Conservation (phyloP, 2,113 vertebrate species). For the Pelobates fuscus region DNA sequence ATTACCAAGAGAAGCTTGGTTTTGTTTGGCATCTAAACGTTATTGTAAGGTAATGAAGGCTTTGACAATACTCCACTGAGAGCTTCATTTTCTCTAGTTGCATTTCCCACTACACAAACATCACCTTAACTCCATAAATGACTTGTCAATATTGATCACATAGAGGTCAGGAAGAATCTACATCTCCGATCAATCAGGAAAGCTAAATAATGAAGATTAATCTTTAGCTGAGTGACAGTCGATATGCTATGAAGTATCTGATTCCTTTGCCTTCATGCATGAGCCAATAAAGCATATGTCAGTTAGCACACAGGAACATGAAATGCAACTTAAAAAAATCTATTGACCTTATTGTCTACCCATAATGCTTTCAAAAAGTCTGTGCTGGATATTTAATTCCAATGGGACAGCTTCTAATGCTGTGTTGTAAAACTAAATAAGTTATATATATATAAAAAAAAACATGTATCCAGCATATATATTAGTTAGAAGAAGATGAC, state of each 20-base stretch:
- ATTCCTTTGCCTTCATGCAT: not conserved
- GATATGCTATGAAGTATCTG: not conserved
- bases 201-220: not conserved
- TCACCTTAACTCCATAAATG: conserved; percentile 23
- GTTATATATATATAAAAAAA: too few relatives aligned
- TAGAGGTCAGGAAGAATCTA: conserved; percentile 11
- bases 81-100: conserved; percentile 12
- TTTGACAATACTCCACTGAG: conserved; percentile 15
- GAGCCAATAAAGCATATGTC: too few relatives aligned
- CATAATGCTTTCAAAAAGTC: not conserved
- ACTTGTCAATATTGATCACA: conserved; percentile 17
- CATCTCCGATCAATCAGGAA: not conserved
- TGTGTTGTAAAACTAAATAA: too few relatives aligned
- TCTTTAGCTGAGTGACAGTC: not conserved
- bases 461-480: too few relatives aligned
- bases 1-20: too few relatives aligned
- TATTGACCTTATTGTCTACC: not conserved
- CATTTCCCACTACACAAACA: not conserved
- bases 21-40: too few relatives aligned
- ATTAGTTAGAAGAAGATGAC: too few relatives aligned
- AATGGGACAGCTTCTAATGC: too few relatives aligned
- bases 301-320: not conserved
- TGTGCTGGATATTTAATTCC: not conserved
- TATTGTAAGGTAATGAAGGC: too few relatives aligned
- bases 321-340: not conserved